Evolutionary conservation across 35 echinoderm and acorn worm genomes (phyloP).

Genomic region (Holothuria glaberrima): DNA sequence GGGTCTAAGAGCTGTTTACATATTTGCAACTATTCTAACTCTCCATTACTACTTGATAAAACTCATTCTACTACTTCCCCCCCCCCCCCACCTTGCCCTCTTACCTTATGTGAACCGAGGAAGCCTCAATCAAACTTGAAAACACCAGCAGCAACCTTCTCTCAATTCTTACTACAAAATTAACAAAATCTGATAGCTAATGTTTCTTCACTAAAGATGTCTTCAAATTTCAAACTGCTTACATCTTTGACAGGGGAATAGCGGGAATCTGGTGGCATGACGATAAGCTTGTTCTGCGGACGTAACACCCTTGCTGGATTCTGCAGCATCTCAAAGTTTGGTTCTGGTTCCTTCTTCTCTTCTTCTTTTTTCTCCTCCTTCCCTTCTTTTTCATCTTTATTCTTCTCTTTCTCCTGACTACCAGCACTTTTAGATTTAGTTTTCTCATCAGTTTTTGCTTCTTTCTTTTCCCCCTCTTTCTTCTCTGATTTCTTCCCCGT

Average conservation of each 20-base stretch:
- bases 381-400: constrained; percentile 1
- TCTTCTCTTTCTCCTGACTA: constrained; percentile 45
- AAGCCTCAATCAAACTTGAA: too few species aligned
- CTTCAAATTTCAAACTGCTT: constrained; percentile 21
- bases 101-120: too few species aligned
- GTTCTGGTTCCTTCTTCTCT: constrained; percentile 90
- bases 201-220: too few species aligned
- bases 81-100: too few species aligned
- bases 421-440: constrained; percentile 11
- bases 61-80: too few species aligned
- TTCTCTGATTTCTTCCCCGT: constrained; percentile 28
- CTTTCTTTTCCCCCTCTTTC: constrained; percentile 50
- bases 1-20: too few species aligned
- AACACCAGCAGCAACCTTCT: too few species aligned
- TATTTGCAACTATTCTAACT: too few species aligned
- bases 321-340: constrained; percentile 80
- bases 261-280: constrained; percentile 40
- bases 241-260: constrained; percentile 83
- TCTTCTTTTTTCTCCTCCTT: constrained; percentile 55
- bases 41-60: too few species aligned
- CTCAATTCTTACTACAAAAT: too few species aligned
- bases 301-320: constrained; percentile 85
- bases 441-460: constrained; percentile 1
- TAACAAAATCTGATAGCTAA: too few species aligned
- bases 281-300: constrained; percentile 76